Conservation (phyloP, 1,140 invertebrate genomes). For the Drosophila willistoni region DNA sequence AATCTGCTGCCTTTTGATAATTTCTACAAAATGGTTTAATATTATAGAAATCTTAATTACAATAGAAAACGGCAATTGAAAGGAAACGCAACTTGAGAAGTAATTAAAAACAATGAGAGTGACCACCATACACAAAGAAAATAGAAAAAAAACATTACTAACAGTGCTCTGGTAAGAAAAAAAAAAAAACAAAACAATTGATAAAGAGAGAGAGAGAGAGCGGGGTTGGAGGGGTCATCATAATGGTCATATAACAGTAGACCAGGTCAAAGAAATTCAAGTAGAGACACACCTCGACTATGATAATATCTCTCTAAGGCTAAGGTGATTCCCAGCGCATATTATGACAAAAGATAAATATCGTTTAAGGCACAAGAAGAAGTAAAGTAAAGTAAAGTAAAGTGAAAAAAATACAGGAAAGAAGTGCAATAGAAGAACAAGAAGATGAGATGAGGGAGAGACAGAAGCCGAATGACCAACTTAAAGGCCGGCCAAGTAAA, state of each 20-base stretch:
- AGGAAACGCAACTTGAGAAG: constrained; percentile 36
- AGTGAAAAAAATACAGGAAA: not conserved
- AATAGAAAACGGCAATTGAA: constrained; percentile 18
- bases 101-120: constrained; percentile 61
- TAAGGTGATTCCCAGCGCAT: constrained; percentile 80
- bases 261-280: constrained; percentile 39
- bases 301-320: constrained; percentile 65
- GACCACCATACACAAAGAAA: constrained; percentile 46
- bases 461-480: constrained; percentile 44
- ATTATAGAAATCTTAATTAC: constrained; percentile 32
- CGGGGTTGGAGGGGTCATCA: constrained; percentile 21
- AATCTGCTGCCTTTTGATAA: constrained; percentile 8
- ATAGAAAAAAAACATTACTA: constrained; percentile 11
- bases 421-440: constrained; percentile 1
- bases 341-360: constrained; percentile 80
- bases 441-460: not conserved
- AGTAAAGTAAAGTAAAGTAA: not conserved
- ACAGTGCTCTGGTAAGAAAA: constrained; percentile 38
- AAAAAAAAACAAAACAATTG: not conserved
- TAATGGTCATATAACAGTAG: constrained; percentile 63
- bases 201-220: not conserved
- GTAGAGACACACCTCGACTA: constrained; percentile 39
- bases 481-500: constrained; percentile 63
- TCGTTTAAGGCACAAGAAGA: constrained; percentile 56
- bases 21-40: constrained; percentile 10